Percentiles rank a stretch among this genome's conserved stretches.
phyloP scores from a whole-genome alignment of 2,113 vertebrate species.

The Tachycineta bicolor region DNA sequence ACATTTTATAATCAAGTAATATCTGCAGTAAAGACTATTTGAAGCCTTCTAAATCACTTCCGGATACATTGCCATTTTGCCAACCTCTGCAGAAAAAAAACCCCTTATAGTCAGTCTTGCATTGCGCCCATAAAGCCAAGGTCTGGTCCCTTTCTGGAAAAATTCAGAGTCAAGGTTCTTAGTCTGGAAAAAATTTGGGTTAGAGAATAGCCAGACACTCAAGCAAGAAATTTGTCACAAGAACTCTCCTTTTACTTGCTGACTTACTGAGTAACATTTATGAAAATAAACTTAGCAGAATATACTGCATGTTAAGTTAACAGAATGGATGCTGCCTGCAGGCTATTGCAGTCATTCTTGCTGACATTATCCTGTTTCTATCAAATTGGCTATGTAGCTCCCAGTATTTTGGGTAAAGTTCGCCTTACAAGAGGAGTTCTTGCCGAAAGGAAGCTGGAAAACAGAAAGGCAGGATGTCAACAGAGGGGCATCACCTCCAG shows the following conservation, averaged over 20 bases:
- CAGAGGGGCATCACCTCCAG: conserved; percentile 12
- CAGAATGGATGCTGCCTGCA: conserved; percentile 41
- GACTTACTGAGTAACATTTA: conserved; percentile 31
- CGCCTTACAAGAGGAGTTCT: neutral
- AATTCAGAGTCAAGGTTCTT: neutral
- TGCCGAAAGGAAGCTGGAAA: neutral
- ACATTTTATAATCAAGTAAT: neutral
- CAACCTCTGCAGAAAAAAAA: neutral
- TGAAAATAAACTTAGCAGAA: conserved; percentile 36
- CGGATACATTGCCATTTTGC: neutral
- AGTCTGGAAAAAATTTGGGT: neutral
- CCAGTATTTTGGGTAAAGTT: neutral
- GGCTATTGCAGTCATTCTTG: conserved; percentile 42
- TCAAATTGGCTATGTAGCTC: conserved; percentile 6
- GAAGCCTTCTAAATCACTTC: neutral
- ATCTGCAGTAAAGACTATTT: neutral
- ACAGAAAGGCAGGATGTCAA: neutral
- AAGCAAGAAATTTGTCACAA: neutral
- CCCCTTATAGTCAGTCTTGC: neutral
- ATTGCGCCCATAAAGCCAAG: neutral
- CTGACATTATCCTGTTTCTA: conserved; percentile 52
- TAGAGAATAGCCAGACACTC: neutral
- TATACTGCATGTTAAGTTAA: conserved; percentile 17
- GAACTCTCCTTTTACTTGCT: neutral
- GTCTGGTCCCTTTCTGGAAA: neutral